Conservation (phyloP, 2,888 invertebrate species). For the Cetonia aurata region DNA sequence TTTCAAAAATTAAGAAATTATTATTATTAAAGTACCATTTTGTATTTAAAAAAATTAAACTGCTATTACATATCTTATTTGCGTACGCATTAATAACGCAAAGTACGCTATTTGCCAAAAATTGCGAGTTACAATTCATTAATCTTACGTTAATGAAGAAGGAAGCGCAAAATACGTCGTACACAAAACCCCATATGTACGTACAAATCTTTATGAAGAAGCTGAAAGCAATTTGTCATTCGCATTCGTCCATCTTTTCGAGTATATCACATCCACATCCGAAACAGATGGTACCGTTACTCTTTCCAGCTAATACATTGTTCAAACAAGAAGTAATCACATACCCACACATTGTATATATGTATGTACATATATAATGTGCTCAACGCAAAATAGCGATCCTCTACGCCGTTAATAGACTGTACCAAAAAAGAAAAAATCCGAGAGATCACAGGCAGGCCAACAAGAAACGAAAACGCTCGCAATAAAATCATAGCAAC, state of each 20-base stretch:
- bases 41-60: too few relatives aligned
- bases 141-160: too few relatives aligned
- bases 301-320: slow-evolving; percentile 16
- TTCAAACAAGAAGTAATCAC: slow-evolving; percentile 21
- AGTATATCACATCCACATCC: background rate
- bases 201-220: too few relatives aligned
- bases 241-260: background rate
- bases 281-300: slow-evolving; percentile 10
- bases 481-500: slow-evolving; percentile 25
- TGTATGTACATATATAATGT: slow-evolving; percentile 7
- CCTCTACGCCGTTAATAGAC: slow-evolving; percentile 13
- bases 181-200: too few relatives aligned
- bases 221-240: slow-evolving; percentile 16
- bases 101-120: too few relatives aligned
- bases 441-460: background rate
- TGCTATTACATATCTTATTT: too few relatives aligned
- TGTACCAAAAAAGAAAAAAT: slow-evolving; percentile 3
- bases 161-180: too few relatives aligned
- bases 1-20: too few relatives aligned
- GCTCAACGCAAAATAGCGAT: slow-evolving; percentile 15
- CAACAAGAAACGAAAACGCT: background rate
- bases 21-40: too few relatives aligned
- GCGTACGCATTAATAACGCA: too few relatives aligned
- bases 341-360: slow-evolving; percentile 2
- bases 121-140: too few relatives aligned